A percentile compares a stretch with the other conserved stretches of the same genome.
Conservation (phyloP, 2,797 vertebrate genomes). For the Anableps anableps region DNA sequence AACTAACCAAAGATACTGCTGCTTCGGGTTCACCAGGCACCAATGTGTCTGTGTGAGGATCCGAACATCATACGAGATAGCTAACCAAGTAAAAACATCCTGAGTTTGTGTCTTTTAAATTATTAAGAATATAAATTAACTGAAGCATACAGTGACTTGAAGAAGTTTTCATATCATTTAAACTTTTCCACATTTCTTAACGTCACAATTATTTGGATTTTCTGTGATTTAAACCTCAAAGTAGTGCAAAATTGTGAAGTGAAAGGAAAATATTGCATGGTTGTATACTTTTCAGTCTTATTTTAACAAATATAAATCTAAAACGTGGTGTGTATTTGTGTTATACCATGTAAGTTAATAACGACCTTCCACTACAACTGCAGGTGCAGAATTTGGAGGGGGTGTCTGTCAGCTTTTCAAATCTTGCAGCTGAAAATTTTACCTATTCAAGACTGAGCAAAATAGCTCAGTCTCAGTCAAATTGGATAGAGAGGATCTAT, state of each 20-base stretch:
- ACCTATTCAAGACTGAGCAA: neutral
- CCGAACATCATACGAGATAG: constrained; percentile 20
- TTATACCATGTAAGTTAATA: neutral
- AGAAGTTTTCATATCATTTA: neutral
- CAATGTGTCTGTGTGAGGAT: constrained; percentile 25
- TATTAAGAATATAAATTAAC: neutral
- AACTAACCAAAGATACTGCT: constrained; percentile 60
- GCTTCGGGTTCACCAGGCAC: constrained; percentile 52
- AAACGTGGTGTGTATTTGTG: neutral
- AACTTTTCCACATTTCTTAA: neutral
- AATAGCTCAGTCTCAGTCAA: neutral
- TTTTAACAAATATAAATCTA: neutral
- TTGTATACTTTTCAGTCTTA: neutral
- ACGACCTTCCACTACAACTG: neutral
- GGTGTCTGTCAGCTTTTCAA: neutral
- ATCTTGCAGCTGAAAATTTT: neutral
- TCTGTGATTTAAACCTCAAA: neutral
- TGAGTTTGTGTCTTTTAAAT: neutral
- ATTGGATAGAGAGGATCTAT: neutral
- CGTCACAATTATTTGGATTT: neutral
- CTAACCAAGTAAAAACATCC: constrained; percentile 18
- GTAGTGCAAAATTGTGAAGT: neutral
- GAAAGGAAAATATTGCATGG: neutral
- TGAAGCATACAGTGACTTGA: neutral
- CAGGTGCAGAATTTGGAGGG: neutral